Conservation (phyloP, 2,113 vertebrate genomes). For the Paratilapia polleni region DNA sequence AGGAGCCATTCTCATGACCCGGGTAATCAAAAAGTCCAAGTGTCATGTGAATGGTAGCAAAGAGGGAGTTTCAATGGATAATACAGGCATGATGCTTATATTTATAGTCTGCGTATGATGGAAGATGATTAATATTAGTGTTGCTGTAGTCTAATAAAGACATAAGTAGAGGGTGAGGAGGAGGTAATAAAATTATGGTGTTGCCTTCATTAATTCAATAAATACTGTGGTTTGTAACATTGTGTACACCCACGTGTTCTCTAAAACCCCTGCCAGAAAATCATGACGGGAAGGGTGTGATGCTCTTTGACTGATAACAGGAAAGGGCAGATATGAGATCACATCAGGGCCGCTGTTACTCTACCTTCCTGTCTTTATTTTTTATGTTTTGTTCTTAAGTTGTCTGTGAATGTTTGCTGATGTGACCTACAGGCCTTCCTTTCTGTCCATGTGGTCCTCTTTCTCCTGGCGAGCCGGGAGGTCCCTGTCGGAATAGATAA, state of each 20-base stretch:
- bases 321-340: background rate
- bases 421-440: conserved; percentile 89
- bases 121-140: background rate
- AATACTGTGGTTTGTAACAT: background rate
- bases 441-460: conserved; percentile 91
- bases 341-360: too few relatives aligned
- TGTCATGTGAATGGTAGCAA: background rate
- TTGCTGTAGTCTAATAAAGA: background rate
- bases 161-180: background rate
- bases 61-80: background rate
- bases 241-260: background rate
- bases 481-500: conserved; percentile 82
- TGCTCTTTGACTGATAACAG: background rate
- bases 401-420: background rate
- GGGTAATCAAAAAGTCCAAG: background rate
- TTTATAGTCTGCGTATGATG: background rate
- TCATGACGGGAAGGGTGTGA: background rate
- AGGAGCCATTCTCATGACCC: conserved; percentile 8
- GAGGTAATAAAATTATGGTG: background rate
- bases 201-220: background rate
- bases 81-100: background rate
- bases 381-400: background rate
- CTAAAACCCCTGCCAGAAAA: background rate
- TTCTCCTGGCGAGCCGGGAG: conserved; percentile 90
- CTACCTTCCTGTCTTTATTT: background rate